These are phyloP conservation scores for Standfussiana lucernea DNA, from an alignment of 2,888 invertebrate species.

Conservation along the genomic window DNA sequence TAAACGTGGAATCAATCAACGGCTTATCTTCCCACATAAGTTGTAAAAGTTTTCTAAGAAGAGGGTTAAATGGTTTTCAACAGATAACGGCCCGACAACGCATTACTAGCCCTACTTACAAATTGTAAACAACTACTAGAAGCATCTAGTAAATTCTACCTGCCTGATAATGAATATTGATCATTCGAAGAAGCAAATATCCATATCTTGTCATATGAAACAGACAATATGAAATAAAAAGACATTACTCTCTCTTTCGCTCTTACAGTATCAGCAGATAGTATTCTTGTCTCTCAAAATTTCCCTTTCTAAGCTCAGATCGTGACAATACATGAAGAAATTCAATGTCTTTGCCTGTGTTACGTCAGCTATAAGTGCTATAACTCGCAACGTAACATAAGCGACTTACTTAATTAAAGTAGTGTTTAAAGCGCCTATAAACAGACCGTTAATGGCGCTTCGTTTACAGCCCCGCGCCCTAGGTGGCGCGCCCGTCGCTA, in stretches of 20 bases:
- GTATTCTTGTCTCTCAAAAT: conserved; percentile 35
- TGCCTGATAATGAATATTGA: conserved; percentile 19
- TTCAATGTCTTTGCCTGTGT: conserved; percentile 44
- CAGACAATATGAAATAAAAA: background rate
- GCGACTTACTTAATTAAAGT: conserved; percentile 85
- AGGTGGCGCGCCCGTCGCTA: conserved; percentile 81
- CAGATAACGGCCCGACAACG: conserved; percentile 50
- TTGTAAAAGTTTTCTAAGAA: conserved; percentile 58
- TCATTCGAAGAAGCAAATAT: conserved; percentile 9
- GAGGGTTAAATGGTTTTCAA: conserved; percentile 55
- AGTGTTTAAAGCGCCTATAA: conserved; percentile 84
- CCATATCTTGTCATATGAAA: background rate
- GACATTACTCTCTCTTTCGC: conserved; percentile 27
- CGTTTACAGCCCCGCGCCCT: conserved; percentile 81
- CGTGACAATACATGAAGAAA: conserved; percentile 48
- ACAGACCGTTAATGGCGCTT: conserved; percentile 81
- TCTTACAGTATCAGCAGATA: background rate
- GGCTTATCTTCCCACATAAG: conserved; percentile 60
- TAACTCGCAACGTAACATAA: conserved; percentile 46
- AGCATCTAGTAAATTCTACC: conserved; percentile 40
- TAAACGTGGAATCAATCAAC: conserved; percentile 59
- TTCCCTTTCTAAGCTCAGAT: conserved; percentile 38
- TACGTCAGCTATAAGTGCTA: conserved; percentile 50
- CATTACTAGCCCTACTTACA: conserved; percentile 51
- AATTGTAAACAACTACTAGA: conserved; percentile 46